phyloP scores from a whole-genome alignment of 2,113 vertebrate genomes.

The Epinephelus fuscoguttatus region DNA sequence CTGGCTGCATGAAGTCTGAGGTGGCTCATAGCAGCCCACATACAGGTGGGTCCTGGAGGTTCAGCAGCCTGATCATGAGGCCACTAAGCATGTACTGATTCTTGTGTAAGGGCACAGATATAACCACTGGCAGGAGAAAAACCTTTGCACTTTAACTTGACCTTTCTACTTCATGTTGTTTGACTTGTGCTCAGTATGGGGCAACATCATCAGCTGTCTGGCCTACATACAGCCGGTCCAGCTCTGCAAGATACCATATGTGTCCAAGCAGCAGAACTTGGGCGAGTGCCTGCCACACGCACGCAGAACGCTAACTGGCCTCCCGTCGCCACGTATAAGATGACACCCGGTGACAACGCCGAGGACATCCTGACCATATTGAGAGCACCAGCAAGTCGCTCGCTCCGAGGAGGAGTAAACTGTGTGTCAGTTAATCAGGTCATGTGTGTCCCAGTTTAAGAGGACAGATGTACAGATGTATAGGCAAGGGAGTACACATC shows the following conservation, averaged over 20 bases:
- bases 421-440: neutral
- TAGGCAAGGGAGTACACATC: neutral
- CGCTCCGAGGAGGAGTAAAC: neutral
- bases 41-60: neutral
- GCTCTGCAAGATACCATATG: neutral
- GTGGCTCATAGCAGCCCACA: neutral
- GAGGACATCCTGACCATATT: slow-evolving; percentile 18
- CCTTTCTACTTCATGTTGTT: slow-evolving; percentile 11
- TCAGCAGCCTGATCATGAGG: neutral
- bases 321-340: neutral
- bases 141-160: slow-evolving; percentile 4
- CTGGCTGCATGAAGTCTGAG: neutral
- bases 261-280: neutral
- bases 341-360: slow-evolving; percentile 20
- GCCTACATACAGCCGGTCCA: slow-evolving; percentile 2
- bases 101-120: neutral
- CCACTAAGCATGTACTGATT: neutral
- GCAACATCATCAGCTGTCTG: slow-evolving; percentile 2
- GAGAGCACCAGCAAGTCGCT: neutral
- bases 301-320: neutral
- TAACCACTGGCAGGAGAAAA: neutral
- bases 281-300: neutral
- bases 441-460: slow-evolving; percentile 15
- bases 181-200: slow-evolving; percentile 4
- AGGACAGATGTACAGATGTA: neutral